Conservation (phyloP, 1,140 invertebrate species). For the Philopotamus ludificatus region DNA sequence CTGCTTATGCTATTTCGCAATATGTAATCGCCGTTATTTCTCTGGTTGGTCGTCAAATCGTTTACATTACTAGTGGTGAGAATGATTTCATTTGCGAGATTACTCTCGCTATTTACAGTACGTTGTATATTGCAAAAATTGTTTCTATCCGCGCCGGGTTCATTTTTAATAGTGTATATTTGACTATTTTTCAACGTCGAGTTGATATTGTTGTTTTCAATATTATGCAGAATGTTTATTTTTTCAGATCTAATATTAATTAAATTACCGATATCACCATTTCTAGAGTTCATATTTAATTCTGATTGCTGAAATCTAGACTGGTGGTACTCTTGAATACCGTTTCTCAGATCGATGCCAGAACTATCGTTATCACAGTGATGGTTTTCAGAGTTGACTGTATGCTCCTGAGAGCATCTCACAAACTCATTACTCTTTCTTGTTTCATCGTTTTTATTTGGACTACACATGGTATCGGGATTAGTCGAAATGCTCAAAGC, state of each 20-base stretch:
- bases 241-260: conserved; percentile 21
- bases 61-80: conserved; percentile 33
- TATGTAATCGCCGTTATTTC: conserved; percentile 37
- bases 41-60: conserved; percentile 30
- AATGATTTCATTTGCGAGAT: conserved; percentile 33
- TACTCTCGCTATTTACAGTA: conserved; percentile 6
- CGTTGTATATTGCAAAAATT: conserved; percentile 27
- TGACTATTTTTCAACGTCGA: conserved; percentile 33
- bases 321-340: conserved; percentile 32
- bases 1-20: conserved; percentile 15
- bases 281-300: conserved; percentile 34
- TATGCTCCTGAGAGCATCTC: conserved; percentile 29
- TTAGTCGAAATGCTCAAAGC: conserved; percentile 29
- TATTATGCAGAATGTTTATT: conserved; percentile 16
- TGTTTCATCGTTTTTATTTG: conserved; percentile 19
- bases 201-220: conserved; percentile 23
- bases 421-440: conserved; percentile 29
- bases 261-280: conserved; percentile 32
- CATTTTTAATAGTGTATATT: conserved; percentile 26
- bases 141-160: conserved; percentile 10
- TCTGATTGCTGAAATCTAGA: conserved; percentile 31
- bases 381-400: conserved; percentile 18
- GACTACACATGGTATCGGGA: conserved; percentile 15
- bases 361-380: conserved; percentile 23
- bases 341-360: conserved; percentile 40